Evolutionary conservation across 2,113 vertebrate genomes (phyloP).

Genomic region (Pachycephala philippinensis): DNA sequence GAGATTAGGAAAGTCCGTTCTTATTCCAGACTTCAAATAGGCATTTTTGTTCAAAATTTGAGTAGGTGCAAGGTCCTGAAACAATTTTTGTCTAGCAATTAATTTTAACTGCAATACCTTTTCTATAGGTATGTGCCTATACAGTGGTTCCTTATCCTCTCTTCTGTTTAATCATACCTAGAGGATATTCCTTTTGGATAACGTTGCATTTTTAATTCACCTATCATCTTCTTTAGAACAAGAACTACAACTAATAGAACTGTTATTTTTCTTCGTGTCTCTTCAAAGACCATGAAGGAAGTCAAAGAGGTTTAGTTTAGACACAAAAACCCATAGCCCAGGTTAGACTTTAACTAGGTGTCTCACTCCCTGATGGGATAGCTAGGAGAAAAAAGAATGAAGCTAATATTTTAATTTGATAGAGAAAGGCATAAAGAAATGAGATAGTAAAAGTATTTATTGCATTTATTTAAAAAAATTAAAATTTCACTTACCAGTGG

Average conservation of each 20-base stretch:
- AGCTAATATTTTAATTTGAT: neutral
- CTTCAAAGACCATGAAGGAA: neutral
- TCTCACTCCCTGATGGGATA: neutral
- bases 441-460: neutral
- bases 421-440: neutral
- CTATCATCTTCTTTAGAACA: neutral
- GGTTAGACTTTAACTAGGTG: neutral
- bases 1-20: neutral
- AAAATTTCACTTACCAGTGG: neutral
- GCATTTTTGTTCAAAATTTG: neutral
- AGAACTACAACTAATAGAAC: neutral
- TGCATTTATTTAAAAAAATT: neutral
- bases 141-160: neutral
- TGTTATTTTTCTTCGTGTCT: neutral
- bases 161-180: neutral
- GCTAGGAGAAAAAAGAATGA: neutral
- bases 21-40: neutral
- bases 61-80: neutral
- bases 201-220: neutral
- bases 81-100: neutral
- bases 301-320: neutral
- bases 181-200: neutral
- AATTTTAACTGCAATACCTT: neutral
- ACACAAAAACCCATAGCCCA: neutral
- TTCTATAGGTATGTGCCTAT: neutral